Base-by-base conservation (phyloP, 2,113 vertebrate species). In the Thamnaconus septentrionalis region DNA sequence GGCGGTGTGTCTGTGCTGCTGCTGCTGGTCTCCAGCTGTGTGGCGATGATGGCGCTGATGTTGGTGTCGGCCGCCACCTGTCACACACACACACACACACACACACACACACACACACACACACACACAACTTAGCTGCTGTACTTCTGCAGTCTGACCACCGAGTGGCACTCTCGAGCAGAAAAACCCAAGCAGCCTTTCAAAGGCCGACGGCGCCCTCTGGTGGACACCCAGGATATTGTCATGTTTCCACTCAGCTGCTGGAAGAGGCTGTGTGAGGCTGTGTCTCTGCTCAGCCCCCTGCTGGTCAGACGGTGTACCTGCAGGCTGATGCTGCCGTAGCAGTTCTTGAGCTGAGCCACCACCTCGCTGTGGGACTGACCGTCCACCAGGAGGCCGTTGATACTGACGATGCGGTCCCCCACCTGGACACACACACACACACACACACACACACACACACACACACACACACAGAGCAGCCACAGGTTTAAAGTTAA, bases 11-110 rank as follows among this genome's bases (percentile, higher is more conserved):
- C 93, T 0, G 84, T 79, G 59, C 69, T 76, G 41, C 86, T 82
- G 64, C 91, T 84, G 0, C 88, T 62, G 10, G 94, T 94, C 87
- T 98, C 95, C 81, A 97, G 93, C 82, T 97, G 96, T 80, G 90
- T 92, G 12, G 93, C 93, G 42, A 98, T 94, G 42, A 98, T 94
- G 80, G 96, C 94, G 8, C 91, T 92, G 91, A 98, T 96, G 84
- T 96, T 96, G 62, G 96, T 98, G 75, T 99, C 97, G 0, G 96
- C 95, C 46, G 95, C 92, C 52, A 99, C 97, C 97, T 98, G 78
- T 76, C n/a, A 52, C 11, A 80, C 39, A 68, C 11, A 46, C 3
- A 52, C 50, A 64, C 41, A 61, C 61, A 57, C 47, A 58, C 48
- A 41, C 47, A 45, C 46, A 56, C 47, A 48, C 49, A 41, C 8